These are phyloP conservation scores for Resseliella maxima DNA, from an alignment of 2,888 invertebrate species.

Conservation along the genomic window DNA sequence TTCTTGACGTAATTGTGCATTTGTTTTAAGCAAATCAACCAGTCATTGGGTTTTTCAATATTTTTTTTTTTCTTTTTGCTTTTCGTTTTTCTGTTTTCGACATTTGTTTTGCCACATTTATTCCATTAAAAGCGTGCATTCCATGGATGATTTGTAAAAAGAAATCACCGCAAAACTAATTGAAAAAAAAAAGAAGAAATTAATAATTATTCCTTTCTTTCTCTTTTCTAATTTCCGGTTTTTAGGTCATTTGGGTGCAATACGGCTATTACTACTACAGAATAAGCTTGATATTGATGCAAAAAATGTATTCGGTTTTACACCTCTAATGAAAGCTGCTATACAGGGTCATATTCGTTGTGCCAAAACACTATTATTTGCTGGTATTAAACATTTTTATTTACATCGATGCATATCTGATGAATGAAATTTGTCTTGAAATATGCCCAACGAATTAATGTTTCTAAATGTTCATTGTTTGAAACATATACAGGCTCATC, in stretches of 20 bases:
- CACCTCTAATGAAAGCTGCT: constrained; percentile 80
- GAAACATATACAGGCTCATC: constrained; percentile 72
- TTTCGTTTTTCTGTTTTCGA: too few relatives aligned
- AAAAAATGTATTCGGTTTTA: constrained; percentile 77
- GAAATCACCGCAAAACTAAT: background rate
- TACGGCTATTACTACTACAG: constrained; percentile 11
- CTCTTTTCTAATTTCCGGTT: background rate
- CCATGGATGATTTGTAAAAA: background rate
- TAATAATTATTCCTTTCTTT: too few relatives aligned
- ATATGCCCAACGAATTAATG: too few relatives aligned
- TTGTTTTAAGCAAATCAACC: too few relatives aligned
- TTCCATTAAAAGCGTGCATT: background rate
- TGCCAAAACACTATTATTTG: constrained; percentile 78
- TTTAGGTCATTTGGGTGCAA: constrained; percentile 23
- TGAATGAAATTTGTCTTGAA: constrained; percentile 55
- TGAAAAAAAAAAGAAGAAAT: too few relatives aligned
- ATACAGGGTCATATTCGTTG: constrained; percentile 80
- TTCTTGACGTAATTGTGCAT: constrained; percentile 40
- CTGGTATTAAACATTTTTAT: constrained; percentile 71
- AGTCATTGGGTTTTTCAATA: too few relatives aligned
- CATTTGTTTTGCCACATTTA: background rate
- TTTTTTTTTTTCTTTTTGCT: too few relatives aligned
- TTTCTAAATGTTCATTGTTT: too few relatives aligned
- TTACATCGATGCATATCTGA: background rate
- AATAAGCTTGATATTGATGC: constrained; percentile 70